These are phyloP conservation scores for Ptychochromis oligacanthus DNA, from an alignment of 2,113 vertebrate genomes.

Conservation along the genomic window DNA sequence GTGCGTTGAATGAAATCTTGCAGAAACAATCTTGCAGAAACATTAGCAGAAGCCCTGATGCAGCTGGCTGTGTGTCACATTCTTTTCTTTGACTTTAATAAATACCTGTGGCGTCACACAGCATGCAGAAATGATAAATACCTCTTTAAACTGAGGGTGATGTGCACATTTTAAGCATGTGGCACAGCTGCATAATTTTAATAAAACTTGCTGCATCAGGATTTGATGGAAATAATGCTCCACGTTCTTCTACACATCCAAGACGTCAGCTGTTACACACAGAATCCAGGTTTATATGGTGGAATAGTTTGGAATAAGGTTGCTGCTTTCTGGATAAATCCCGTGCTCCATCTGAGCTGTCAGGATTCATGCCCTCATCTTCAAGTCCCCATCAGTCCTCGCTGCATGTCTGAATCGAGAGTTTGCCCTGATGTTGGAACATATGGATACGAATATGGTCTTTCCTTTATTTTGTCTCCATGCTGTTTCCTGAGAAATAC, in stretches of 20 bases:
- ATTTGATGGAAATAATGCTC: slow-evolving; percentile 2
- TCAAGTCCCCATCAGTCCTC: too few species aligned
- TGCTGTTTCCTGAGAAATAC: too few species aligned
- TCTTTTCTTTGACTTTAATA: background rate
- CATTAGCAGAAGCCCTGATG: background rate
- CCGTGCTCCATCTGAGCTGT: background rate
- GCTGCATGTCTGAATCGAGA: background rate
- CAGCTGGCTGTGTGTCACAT: background rate
- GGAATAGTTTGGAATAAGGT: background rate
- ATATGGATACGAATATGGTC: background rate
- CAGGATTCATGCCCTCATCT: background rate
- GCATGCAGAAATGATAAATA: background rate
- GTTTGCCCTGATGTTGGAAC: background rate
- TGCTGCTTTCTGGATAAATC: background rate
- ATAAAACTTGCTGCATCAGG: background rate
- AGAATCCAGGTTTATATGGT: background rate
- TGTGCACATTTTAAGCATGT: background rate
- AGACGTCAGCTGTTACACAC: background rate
- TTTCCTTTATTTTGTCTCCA: too few species aligned
- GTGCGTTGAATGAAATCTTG: background rate
- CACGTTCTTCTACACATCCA: background rate
- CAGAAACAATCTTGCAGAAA: background rate
- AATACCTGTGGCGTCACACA: background rate
- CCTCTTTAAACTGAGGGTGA: background rate
- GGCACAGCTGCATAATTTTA: background rate